Evolutionary conservation across 2,888 invertebrate species (phyloP), one percentile per base, ranked within the genome.

Genomic region (Ephialtes manifestator): DNA sequence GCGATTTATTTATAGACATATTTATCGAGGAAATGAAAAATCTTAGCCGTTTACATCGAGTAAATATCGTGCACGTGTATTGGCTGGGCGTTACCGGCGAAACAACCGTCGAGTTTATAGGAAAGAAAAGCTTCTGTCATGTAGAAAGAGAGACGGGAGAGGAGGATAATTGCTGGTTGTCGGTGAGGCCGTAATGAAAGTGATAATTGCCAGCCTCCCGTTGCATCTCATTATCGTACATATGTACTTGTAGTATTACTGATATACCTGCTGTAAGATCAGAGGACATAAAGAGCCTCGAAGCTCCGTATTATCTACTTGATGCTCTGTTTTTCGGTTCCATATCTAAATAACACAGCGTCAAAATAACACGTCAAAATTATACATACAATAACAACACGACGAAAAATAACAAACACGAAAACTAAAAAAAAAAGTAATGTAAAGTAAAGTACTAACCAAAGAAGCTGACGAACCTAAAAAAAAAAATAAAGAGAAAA

Each of bases 121-220:
- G 53, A 35, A 75, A 28, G 65, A 72, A 76, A 74, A 81, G 74
- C 63, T 51, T 31, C 15, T 20, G 15, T 13, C 58, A 70, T 67
- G 48, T 53, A 75, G 63, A 58, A 51, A 72, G 53, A 77, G 70
- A 84, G 60, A 78, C 80, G 71, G 81, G 0, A 63, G 75, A 84
- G 81, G 80, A 76, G 67, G 76, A 85, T 89, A 90, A 90, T 90
- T 89, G 87, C 71, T 55, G 84, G 89, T 89, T 89, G 89, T 89
- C 87, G 86, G 83, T 71, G 70, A 76, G 86, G 85, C 82, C 82
- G 87, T 88, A 89, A 90, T 90, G 85, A 89, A 85, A 83, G 88
- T 88, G 88, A 89, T 90, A 89, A 89, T 90, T 88, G 87, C 86
- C 79, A 70, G 74, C 60, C 53, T 60, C 53, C 72, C 84, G 65